phyloP scores from a whole-genome alignment of 2,888 invertebrate genomes.

The Stegophylla sp. region DNA sequence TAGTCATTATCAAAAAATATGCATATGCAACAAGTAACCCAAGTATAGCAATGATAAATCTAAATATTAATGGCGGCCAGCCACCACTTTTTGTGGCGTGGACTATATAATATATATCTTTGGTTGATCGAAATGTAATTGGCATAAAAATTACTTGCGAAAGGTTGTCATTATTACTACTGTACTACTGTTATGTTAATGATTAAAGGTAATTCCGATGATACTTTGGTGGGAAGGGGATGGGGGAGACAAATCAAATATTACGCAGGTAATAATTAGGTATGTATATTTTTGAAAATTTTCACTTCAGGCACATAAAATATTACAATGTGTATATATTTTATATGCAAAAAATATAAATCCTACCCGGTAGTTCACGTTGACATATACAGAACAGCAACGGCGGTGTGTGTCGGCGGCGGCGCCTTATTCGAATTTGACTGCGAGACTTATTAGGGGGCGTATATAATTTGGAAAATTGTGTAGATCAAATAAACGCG shows the following conservation, averaged over 20 bases:
- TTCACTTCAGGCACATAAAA: background rate
- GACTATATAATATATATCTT: too few species aligned
- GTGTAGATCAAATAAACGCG: conserved; percentile 50
- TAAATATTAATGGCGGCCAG: too few species aligned
- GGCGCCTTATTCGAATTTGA: conserved; percentile 55
- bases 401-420: too few species aligned
- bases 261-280: background rate
- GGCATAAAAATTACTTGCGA: background rate
- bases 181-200: conserved; percentile 7
- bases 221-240: background rate
- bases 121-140: background rate
- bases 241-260: background rate
- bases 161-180: conserved; percentile 4
- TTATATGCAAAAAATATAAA: too few species aligned
- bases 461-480: conserved; percentile 50
- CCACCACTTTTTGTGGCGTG: too few species aligned
- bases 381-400: conserved; percentile 25
- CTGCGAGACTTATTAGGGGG: conserved; percentile 42
- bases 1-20: too few species aligned
- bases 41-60: too few species aligned
- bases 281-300: conserved; percentile 2
- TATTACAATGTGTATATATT: background rate
- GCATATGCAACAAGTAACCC: too few species aligned
- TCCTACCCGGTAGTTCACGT: background rate
- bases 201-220: background rate